Base-by-base conservation (phyloP, 1,140 invertebrate species). In the Megalonaias nervosa region DNA sequence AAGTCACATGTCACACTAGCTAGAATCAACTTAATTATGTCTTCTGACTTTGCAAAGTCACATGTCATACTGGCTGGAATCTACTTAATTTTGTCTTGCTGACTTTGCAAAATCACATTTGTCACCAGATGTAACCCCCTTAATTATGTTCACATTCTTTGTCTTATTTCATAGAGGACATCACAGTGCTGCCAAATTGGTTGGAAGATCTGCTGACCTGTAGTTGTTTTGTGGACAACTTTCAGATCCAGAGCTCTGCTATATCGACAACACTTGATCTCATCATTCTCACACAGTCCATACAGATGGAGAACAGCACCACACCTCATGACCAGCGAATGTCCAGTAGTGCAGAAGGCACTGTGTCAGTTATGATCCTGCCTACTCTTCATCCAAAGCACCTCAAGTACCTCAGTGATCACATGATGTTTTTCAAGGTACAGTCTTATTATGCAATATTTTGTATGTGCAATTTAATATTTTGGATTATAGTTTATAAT, bases 211-310 rank as follows among this genome's bases (percentile, higher is more conserved):
- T 96, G 2, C 91, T 95, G 2, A 93, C 94, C 1, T 94, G 93
- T 81, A 92, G 93, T 2, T 95, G 94, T 82, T 94, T 93, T 91
- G 88, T 94, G 0, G 91, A 91, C 17, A 92, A 92, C 73, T 90
- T 92, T 90, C 87, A 87, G 58, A 90, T 96, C 2, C 94, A 95
- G 82, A 91, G 95, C 26, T 92, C 93, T 0, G 93, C 95, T 11
- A 94, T 96, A 23, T 92, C 93, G 2, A 94, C 95, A 9, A 89
- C 96, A n/a, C 90, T 96, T 26, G 95, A 96, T 86, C 89, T 96
- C 15, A 94, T 96, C 60, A 93, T 93, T 56, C 85, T 92, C 26
- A 89, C 90, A 12, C 87, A 88, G 77, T 90, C 91, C 57, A 87
- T 90, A 12, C 85, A 88, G 67, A 62, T 74, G 74, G 78, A 64